phyloP scores from a whole-genome alignment of 2,888 invertebrate species.

The Galeopsomyia nigrocyanea region DNA sequence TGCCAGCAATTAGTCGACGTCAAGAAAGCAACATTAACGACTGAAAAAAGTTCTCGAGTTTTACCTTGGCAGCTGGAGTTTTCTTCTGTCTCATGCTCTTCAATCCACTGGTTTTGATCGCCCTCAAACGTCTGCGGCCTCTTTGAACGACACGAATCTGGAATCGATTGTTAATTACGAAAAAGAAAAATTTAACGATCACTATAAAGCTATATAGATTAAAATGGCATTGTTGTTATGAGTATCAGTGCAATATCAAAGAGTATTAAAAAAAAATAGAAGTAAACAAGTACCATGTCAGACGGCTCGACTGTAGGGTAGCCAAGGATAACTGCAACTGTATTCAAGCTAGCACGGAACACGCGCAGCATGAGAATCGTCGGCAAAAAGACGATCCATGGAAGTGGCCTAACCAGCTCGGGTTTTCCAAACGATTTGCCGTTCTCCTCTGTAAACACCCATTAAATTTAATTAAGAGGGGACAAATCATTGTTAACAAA shows the following conservation, averaged over 20 bases:
- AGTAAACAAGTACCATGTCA: constrained; percentile 68
- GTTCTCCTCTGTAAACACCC: constrained; percentile 69
- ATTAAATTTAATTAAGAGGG: background rate
- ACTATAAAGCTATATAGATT: background rate
- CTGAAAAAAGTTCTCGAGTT: constrained; percentile 43
- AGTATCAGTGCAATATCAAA: background rate
- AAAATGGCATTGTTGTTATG: background rate
- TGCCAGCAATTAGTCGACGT: constrained; percentile 33
- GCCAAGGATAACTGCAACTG: constrained; percentile 69
- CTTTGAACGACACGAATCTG: constrained; percentile 73
- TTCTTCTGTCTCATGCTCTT: constrained; percentile 63
- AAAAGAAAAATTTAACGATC: background rate
- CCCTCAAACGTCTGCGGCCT: constrained; percentile 71
- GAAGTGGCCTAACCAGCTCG: constrained; percentile 72
- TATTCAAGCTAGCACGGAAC: constrained; percentile 69
- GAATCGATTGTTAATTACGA: background rate
- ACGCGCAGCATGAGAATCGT: constrained; percentile 70
- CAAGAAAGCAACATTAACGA: constrained; percentile 19
- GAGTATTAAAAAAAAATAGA: background rate
- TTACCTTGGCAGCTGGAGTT: constrained; percentile 31
- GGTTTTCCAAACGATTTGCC: constrained; percentile 65
- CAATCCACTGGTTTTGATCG: constrained; percentile 71
- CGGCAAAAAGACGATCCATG: constrained; percentile 73
- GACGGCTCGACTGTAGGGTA: constrained; percentile 71
- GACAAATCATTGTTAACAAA: no score